phyloP scores from a whole-genome alignment of 2,113 vertebrate species.

The Gambusia affinis region DNA sequence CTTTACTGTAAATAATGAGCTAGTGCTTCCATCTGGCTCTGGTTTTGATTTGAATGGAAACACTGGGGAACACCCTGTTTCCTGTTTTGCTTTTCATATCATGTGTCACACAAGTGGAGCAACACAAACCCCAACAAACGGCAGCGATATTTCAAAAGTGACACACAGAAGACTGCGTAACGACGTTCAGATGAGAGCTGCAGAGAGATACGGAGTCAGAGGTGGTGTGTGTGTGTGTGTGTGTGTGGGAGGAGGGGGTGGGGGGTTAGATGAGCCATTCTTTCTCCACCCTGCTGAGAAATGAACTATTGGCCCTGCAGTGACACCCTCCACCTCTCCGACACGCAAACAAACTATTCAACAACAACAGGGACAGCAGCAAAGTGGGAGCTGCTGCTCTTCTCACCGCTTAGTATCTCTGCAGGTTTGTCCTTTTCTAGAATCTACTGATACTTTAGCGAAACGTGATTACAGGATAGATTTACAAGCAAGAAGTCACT shows the following conservation, averaged over 20 bases:
- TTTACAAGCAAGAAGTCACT: too few relatives aligned
- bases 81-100: slow-evolving; percentile 13
- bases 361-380: slow-evolving; percentile 41
- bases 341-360: slow-evolving; percentile 35
- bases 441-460: neutral
- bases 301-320: slow-evolving; percentile 59
- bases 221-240: neutral
- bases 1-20: neutral
- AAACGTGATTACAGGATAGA: too few relatives aligned
- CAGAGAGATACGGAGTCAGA: neutral
- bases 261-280: slow-evolving; percentile 6
- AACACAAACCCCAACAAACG: neutral
- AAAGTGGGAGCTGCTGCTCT: neutral
- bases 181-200: neutral
- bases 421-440: neutral
- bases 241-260: too few relatives aligned
- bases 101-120: neutral
- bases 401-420: neutral
- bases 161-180: neutral
- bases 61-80: neutral
- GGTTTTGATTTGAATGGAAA: neutral
- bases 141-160: neutral
- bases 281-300: slow-evolving; percentile 54
- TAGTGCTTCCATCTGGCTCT: neutral
- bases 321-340: slow-evolving; percentile 30